Evolutionary conservation across 2,113 vertebrate genomes (phyloP), one percentile per base, ranked within the genome.

Genomic region (Leptosomus discolor): DNA sequence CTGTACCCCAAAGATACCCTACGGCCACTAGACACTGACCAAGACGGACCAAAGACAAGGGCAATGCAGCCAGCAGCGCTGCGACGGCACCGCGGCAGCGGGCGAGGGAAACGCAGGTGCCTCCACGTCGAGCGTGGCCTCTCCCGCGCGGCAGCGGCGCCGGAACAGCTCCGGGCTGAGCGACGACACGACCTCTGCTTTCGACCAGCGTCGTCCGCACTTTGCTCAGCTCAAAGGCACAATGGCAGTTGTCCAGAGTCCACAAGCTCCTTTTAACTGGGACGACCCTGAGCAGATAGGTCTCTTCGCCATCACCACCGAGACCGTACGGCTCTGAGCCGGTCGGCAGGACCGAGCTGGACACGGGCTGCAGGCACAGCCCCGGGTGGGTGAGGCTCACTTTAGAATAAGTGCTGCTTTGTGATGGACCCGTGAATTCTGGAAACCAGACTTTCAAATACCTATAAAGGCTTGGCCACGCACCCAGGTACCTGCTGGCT

Each of bases 351-450:
- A 56, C 36, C 3, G 15, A 10, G 54, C 8, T 5, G 60, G 87
- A 73, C 22, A 58, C 6, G 0, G 0, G 54, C 63, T 1, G 1
- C n/a, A n/a, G n/a, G n/a, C n/a, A n/a, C n/a, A n/a, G n/a, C n/a
- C n/a, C n/a, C n/a, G n/a, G n/a, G n/a, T n/a, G n/a, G n/a, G n/a
- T n/a, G n/a, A n/a, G n/a, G n/a, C n/a, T n/a, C n/a, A n/a, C n/a
- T n/a, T n/a, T n/a, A n/a, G n/a, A n/a, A n/a, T n/a, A n/a, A n/a
- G n/a, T n/a, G 54, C 63, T 1, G 1, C 30, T 51, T 46, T 6
- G 13, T 26, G 22, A 68, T 4, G 22, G 73, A 36, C 11, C 63
- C 15, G 9, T 58, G 46, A 50, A 45, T 24, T 57, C 23, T 17
- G 9, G 14, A 63, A 90, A 76, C 3, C 78, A 57, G 51, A 50